Conservation (phyloP, 2,888 invertebrate species). For the Glyphotaelius pellucidus region DNA sequence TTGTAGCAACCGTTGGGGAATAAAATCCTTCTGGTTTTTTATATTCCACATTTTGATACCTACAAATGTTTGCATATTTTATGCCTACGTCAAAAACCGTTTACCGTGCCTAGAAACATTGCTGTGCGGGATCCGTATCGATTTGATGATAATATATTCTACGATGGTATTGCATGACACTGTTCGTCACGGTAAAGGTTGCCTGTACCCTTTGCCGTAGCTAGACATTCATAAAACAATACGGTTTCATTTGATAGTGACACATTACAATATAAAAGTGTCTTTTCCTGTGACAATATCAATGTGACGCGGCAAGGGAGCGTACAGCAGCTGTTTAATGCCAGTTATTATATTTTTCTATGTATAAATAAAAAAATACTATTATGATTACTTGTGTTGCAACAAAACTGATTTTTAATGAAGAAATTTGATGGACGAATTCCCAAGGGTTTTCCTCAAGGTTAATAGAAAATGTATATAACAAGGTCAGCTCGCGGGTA, state of each 20-base stretch:
- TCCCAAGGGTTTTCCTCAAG: too few species aligned
- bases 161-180: neutral
- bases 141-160: neutral
- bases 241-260: neutral
- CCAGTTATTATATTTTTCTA: neutral
- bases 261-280: neutral
- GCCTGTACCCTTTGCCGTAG: neutral
- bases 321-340: neutral
- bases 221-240: neutral
- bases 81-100: too few species aligned
- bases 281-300: neutral
- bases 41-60: too few species aligned
- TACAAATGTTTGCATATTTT: too few species aligned
- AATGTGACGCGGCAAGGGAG: neutral
- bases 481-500: too few species aligned
- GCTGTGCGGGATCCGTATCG: neutral
- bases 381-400: neutral
- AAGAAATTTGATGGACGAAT: neutral
- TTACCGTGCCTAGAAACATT: neutral
- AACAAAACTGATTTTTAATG: neutral
- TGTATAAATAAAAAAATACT: neutral
- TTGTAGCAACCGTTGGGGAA: too few species aligned
- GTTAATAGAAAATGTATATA: too few species aligned
- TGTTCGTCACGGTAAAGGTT: neutral
- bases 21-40: too few species aligned